Conservation (phyloP, 2,888 invertebrate species). For the Trimorus sp. region DNA sequence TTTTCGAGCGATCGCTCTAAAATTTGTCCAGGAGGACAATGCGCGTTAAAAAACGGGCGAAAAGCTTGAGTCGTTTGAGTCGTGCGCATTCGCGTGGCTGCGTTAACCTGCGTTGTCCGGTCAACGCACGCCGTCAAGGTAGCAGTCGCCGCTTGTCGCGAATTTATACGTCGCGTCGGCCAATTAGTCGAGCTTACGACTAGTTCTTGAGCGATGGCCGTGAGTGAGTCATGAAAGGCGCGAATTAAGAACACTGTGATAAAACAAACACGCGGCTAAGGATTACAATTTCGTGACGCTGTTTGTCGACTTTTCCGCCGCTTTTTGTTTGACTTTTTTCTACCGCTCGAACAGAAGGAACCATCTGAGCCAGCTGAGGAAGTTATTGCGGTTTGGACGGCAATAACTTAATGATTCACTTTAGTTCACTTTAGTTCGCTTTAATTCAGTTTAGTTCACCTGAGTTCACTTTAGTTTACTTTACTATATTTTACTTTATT, state of each 20-base stretch:
- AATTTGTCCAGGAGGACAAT: constrained; percentile 39
- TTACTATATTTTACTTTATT: too few relatives aligned
- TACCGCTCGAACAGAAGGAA: too few relatives aligned
- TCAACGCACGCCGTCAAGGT: constrained; percentile 67
- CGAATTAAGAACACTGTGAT: constrained; percentile 65
- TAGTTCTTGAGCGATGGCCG: constrained; percentile 63
- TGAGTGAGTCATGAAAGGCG: constrained; percentile 67
- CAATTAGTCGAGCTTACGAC: constrained; percentile 67
- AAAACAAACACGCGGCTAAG: constrained; percentile 60
- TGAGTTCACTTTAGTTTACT: too few relatives aligned
- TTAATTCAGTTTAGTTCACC: too few relatives aligned
- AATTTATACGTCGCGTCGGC: constrained; percentile 67
- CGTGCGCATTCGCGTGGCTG: constrained; percentile 54
- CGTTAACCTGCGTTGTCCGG: constrained; percentile 61
- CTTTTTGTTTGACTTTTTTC: constrained; percentile 9
- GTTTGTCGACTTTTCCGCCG: constrained; percentile 37
- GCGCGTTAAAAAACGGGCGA: constrained; percentile 55
- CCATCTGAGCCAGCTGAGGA: background rate
- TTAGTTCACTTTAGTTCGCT: too few relatives aligned
- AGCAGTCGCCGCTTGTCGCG: constrained; percentile 64
- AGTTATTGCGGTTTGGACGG: constrained; percentile 18
- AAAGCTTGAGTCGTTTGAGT: constrained; percentile 58
- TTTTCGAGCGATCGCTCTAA: constrained; percentile 53
- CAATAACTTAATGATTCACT: too few relatives aligned
- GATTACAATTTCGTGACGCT: constrained; percentile 50